Conservation (phyloP, 2,888 invertebrate genomes). For the Cheilosia soror region DNA sequence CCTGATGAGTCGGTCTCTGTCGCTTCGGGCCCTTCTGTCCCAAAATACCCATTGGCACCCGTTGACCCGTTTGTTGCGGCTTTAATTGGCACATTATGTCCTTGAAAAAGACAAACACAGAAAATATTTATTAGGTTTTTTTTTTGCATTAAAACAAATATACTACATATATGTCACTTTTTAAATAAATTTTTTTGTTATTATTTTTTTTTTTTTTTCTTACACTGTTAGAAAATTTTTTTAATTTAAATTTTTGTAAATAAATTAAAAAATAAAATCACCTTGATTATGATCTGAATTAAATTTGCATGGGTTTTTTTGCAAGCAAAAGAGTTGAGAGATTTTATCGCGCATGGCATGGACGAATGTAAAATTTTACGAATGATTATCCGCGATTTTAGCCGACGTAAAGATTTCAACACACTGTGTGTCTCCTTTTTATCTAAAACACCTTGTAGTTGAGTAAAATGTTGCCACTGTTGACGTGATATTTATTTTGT, state of each 20-base stretch:
- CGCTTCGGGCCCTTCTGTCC: constrained; percentile 84
- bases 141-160: background rate
- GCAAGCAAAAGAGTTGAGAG: constrained; percentile 84
- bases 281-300: constrained; percentile 83
- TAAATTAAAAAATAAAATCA: constrained; percentile 70
- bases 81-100: constrained; percentile 84
- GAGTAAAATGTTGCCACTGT: constrained; percentile 36
- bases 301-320: constrained; percentile 83
- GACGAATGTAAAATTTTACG: constrained; percentile 82
- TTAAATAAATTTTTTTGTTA: background rate
- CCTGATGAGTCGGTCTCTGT: constrained; percentile 85
- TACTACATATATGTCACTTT: background rate
- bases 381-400: constrained; percentile 81
- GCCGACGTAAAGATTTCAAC: constrained; percentile 79
- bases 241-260: constrained; percentile 18
- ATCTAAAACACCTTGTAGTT: constrained; percentile 45
- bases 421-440: constrained; percentile 79
- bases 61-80: constrained; percentile 83
- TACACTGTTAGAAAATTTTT: constrained; percentile 57
- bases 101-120: constrained; percentile 76
- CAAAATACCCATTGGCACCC: constrained; percentile 84
- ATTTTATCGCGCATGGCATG: constrained; percentile 85
- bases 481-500: constrained; percentile 4
- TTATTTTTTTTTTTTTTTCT: constrained; percentile 18
- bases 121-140: constrained; percentile 39